Evolutionary conservation across 2,888 invertebrate genomes (phyloP).

Genomic region (Cyrtodaria siliqua): DNA sequence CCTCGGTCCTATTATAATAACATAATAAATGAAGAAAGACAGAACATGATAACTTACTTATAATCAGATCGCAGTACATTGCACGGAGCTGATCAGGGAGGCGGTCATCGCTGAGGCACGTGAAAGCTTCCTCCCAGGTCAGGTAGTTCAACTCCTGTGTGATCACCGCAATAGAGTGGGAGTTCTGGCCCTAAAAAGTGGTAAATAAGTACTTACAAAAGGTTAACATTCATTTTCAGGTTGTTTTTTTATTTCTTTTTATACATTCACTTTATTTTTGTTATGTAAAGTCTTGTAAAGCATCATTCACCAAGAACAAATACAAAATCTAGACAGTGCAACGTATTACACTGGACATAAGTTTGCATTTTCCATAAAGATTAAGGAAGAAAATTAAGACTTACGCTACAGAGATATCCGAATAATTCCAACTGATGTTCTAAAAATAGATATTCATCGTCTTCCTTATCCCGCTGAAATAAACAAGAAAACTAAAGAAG

Average conservation of each 20-base stretch:
- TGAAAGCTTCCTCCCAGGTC: constrained; percentile 84
- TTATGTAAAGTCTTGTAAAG: no score
- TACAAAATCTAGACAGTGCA: no score
- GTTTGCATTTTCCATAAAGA: no score
- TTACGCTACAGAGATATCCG: constrained; percentile 83
- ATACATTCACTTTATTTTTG: no score
- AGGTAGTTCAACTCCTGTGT: constrained; percentile 83
- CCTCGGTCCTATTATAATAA: no score
- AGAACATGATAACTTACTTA: constrained; percentile 76
- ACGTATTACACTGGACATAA: no score
- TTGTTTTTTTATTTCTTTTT: no score
- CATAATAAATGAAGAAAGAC: no score
- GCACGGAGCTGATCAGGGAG: constrained; percentile 83
- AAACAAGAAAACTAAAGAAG: constrained; percentile 11
- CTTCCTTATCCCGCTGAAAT: constrained; percentile 64
- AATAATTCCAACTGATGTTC: constrained; percentile 84
- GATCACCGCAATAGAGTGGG: constrained; percentile 82
- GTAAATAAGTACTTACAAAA: no score
- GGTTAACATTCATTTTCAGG: no score
- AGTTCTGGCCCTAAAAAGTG: constrained; percentile 84
- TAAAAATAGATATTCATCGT: constrained; percentile 83
- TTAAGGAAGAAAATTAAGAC: no score
- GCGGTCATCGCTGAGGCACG: constrained; percentile 79
- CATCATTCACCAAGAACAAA: no score
- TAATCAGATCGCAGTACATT: constrained; percentile 85